These are phyloP conservation scores for Aphelinus atriplicis DNA, from an alignment of 1,140 invertebrate species.

Conservation along the genomic window DNA sequence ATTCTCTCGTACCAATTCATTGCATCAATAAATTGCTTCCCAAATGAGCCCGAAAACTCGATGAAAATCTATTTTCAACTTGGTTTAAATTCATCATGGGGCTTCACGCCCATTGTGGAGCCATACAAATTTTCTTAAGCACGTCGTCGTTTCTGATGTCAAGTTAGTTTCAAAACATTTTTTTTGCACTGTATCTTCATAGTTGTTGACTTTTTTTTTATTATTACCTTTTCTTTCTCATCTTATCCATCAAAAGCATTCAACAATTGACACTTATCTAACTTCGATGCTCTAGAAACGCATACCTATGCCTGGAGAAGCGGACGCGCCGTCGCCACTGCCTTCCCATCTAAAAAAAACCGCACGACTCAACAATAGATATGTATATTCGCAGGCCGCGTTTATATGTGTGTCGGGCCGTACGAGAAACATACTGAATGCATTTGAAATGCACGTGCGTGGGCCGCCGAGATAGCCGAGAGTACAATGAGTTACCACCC, in stretches of 20 bases:
- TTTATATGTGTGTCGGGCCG: not conserved
- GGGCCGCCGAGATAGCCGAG: not conserved
- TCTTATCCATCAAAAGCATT: not conserved
- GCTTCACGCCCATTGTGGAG: too few relatives aligned
- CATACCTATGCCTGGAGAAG: constrained; percentile 1
- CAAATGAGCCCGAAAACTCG: too few relatives aligned
- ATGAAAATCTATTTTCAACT: too few relatives aligned
- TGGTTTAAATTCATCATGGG: too few relatives aligned
- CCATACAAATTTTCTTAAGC: too few relatives aligned
- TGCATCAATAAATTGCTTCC: too few relatives aligned
- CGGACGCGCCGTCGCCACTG: not conserved
- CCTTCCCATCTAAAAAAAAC: not conserved
- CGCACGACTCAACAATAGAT: not conserved
- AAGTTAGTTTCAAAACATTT: too few relatives aligned
- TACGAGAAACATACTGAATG: too few relatives aligned
- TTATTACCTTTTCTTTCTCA: too few relatives aligned
- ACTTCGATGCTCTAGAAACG: not conserved
- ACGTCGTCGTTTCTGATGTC: too few relatives aligned
- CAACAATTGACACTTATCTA: not conserved
- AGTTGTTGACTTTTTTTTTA: not conserved
- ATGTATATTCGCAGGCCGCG: not conserved
- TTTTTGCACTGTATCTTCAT: not conserved
- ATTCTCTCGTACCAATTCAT: too few relatives aligned
- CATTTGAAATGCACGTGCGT: not conserved
- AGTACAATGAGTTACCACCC: too few relatives aligned